phyloP scores from a whole-genome alignment of 1,140 invertebrate genomes.

The Piezodorus guildinii region DNA sequence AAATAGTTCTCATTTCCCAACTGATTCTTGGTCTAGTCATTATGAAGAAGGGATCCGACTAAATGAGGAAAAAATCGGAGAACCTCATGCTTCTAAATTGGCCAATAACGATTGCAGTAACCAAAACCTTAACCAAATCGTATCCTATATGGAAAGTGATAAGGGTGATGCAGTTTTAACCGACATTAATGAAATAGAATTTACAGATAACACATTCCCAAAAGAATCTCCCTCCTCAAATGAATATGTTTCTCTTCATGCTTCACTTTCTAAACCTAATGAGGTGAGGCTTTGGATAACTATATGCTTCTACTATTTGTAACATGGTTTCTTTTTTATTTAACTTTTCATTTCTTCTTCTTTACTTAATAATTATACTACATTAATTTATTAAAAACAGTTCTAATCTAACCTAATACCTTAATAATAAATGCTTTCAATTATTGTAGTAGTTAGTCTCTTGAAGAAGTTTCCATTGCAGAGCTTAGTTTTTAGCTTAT shows the following conservation, averaged over 20 bases:
- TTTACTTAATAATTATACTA: not conserved
- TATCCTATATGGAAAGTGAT: too few relatives aligned
- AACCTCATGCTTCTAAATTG: not conserved
- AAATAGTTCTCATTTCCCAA: conserved; percentile 11
- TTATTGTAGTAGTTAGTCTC: too few relatives aligned
- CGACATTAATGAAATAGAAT: not conserved
- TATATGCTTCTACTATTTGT: not conserved
- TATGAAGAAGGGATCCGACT: not conserved
- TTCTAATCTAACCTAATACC: too few relatives aligned
- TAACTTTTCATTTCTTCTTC: not conserved
- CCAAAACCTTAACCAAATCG: not conserved
- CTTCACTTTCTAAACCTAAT: conserved; percentile 5
- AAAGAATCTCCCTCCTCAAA: not conserved
- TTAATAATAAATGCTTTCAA: too few relatives aligned
- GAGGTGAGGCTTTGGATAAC: conserved; percentile 7
- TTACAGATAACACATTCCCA: not conserved
- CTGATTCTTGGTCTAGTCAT: conserved; percentile 5
- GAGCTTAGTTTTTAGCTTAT: too few relatives aligned
- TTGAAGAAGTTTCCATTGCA: too few relatives aligned
- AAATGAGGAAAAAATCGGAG: not conserved
- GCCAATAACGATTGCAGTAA: not conserved
- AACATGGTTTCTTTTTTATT: not conserved
- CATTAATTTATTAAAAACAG: too few relatives aligned
- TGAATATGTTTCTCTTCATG: conserved; percentile 3
- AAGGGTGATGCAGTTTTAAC: not conserved